Evolutionary conservation across 1,140 invertebrate genomes (phyloP).

Genomic region (Hermatobates lingyangjiaoensis): DNA sequence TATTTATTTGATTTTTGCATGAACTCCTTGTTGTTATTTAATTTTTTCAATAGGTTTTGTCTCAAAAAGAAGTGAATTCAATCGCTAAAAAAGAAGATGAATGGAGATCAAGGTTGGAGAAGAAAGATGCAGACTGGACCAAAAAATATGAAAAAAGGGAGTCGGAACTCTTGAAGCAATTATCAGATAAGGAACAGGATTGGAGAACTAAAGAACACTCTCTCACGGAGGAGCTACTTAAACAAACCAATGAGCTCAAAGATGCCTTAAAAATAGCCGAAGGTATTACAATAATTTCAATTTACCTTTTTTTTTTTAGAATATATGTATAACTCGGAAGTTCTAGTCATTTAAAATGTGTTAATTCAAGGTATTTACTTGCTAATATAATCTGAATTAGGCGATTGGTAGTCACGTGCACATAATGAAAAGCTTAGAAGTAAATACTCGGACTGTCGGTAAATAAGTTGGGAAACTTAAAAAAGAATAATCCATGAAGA

Average conservation of each 20-base stretch:
- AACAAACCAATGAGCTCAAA: constrained; percentile 36
- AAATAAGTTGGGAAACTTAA: too few relatives aligned
- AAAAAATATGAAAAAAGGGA: constrained; percentile 35
- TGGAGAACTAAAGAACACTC: constrained; percentile 37
- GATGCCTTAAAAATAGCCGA: constrained; percentile 39
- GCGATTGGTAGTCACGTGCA: too few relatives aligned
- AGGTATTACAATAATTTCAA: too few relatives aligned
- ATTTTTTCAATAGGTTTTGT: constrained; percentile 17
- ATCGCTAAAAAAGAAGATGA: constrained; percentile 32
- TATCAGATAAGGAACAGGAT: constrained; percentile 40
- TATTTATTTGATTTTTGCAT: not conserved
- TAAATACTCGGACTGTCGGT: too few relatives aligned
- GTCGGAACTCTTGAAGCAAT: constrained; percentile 27
- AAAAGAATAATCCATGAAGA: too few relatives aligned
- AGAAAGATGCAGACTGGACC: constrained; percentile 34
- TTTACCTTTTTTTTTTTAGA: too few relatives aligned
- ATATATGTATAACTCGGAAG: too few relatives aligned
- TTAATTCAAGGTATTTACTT: too few relatives aligned
- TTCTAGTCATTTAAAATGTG: too few relatives aligned
- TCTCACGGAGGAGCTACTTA: constrained; percentile 25
- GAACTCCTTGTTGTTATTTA: not conserved
- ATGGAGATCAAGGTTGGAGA: constrained; percentile 27
- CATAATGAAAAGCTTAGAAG: too few relatives aligned
- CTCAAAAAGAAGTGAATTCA: constrained; percentile 27
- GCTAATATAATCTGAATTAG: too few relatives aligned